Base-by-base conservation (phyloP, 1,140 invertebrate species). In the Nixonia krombeini region DNA sequence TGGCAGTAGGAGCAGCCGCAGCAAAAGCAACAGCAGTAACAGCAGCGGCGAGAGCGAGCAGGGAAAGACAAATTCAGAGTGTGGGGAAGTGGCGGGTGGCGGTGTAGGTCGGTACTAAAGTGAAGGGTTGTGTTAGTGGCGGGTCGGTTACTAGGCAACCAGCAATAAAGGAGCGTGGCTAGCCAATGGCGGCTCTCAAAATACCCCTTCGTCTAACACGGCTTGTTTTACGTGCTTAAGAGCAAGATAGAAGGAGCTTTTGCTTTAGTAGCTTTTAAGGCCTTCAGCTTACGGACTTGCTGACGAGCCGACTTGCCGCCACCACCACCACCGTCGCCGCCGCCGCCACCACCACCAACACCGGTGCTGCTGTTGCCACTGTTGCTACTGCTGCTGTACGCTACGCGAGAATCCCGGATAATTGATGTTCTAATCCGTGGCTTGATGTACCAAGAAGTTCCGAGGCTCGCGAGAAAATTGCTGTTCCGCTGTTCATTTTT, bases 201-300 rank as follows among this genome's bases (percentile, higher is more conserved):
- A 76, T 72, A 70, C 78, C 78, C 80, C 79, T 80, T 80, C 77
- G 77, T 75, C 78, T 80, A 81, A 80, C 75, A 56, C 79, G 67
- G 79, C 79, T 83, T 81, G 80, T 84, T 83, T 81, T 76, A 66
- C 76, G 71, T 80, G 78, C 75, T 79, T 72, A 72, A 76, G 75
- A 82, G 79, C 64, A 73, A 79, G 79, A 79, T 56, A 75, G 77
- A 79, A 67, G 44, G 74, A 79, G 75, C 76, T 78, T 78, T 78
- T 73, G 73, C 79, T 83, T 85, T 84, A 85, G 81, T 85, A 80
- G 82, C 82, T 85, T 81, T 85, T 85, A 85, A 83, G 75, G 80
- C 71, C 74, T 82, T 76, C 76, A 77, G 73, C 72, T 68, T 64
- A 62, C 58, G 52, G 46, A 47, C 57, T 52, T 49, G 44, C 59